Percentiles rank a stretch among this genome's conserved stretches.
These are phyloP conservation scores for Onychostruthus taczanowskii DNA, from an alignment of 2,113 vertebrate genomes.

Conservation along the genomic window DNA sequence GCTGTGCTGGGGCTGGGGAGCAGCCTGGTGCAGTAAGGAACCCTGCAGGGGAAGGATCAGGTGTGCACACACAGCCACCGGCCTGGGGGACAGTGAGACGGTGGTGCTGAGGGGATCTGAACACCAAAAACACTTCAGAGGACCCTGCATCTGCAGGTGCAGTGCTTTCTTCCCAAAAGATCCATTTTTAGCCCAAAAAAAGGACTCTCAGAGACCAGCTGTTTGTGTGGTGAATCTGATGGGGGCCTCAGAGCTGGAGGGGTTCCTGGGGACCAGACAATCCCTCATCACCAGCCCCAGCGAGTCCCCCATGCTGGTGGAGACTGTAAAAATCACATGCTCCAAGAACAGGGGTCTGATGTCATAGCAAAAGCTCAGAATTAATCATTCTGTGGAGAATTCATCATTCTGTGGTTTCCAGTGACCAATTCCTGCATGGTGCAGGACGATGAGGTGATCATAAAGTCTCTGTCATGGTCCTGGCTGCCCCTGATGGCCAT, in stretches of 20 bases:
- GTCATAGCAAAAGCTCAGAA: background rate
- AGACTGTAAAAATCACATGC: fast-evolving
- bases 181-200: background rate
- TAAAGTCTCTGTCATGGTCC: fast-evolving
- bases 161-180: background rate
- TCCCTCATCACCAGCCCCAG: fast-evolving
- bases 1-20: background rate
- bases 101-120: background rate
- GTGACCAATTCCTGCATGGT: fast-evolving
- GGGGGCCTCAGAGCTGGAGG: background rate
- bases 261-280: background rate
- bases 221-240: fast-evolving
- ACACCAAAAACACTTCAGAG: background rate
- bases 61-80: background rate
- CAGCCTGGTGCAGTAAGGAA: fast-evolving
- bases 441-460: background rate
- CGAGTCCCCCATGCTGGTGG: fast-evolving
- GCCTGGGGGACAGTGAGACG: background rate
- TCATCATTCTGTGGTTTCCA: background rate
- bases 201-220: background rate
- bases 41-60: fast-evolving
- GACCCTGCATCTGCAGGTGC: fast-evolving
- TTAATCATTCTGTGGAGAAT: fast-evolving
- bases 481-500: background rate
- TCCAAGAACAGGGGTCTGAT: background rate